Base-by-base conservation (phyloP, 2,888 invertebrate genomes). In the Zhuqinia jingwanae region DNA sequence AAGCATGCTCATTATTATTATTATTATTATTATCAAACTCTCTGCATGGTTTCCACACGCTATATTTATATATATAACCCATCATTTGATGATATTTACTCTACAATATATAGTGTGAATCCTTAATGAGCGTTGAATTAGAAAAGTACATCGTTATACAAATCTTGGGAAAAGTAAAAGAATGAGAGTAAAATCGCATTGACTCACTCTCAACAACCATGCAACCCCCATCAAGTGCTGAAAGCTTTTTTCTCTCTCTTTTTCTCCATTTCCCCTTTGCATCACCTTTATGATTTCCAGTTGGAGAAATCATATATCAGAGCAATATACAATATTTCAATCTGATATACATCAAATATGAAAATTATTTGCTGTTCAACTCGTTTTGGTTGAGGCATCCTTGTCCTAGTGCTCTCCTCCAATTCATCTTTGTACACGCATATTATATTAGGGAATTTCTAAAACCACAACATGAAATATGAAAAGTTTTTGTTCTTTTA, bases 281-380 rank as follows among this genome's bases (percentile, higher is more conserved):
- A n/a, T n/a, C 58, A 58, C 36, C 30, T 65, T 75, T 56, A 56
- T 36, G 20, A 75, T 17, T 75, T 36, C 30, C 8, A 56, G 11
- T 25, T 50, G 50, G 30, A 36, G 22, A 75, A 53, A 65, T 36
- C 36, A 36, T n/a, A n/a, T 20, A 30, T 36, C 53, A 75, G 56
- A n/a, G n/a, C n/a, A n/a, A n/a, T n/a, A n/a, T n/a, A n/a, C 56
- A 27, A 56, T 75, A 36, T 75, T 75, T 56, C 75, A 75, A 75
- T 75, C 75, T 75, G 75, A 56, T n/a, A n/a, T n/a, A 36, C 27
- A 56, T 75, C 75, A 75, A 75, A 50, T 30, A 56, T 80, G 80
- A 80, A 70, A 80, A 80, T 79, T 79, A 65, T 65, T 60, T 27
- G 3, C 50, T 50, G 30, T 77, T 60, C 17, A 36, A 36, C 36